These are phyloP conservation scores for Montipora capricornis DNA, from an alignment of 64 coral and sea anemone genomes.

Conservation along the genomic window DNA sequence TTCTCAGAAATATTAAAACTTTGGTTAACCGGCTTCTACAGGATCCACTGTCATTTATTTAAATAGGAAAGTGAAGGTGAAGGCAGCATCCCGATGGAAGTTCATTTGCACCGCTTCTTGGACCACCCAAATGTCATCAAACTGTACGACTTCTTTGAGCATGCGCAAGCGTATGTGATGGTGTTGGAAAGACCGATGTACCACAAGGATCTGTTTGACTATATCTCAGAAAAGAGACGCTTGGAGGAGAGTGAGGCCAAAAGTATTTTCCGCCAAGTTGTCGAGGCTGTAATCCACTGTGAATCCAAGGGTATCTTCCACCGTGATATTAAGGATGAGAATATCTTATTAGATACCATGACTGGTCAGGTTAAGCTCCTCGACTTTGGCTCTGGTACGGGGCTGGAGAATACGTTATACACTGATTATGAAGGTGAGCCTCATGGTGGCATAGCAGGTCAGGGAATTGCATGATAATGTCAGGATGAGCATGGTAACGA, in stretches of 20 bases:
- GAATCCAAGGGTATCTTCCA: conserved; percentile 95
- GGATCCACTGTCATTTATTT: neutral
- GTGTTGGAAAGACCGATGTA: conserved; percentile 84
- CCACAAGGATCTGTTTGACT: conserved; percentile 92
- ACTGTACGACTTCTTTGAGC: conserved; percentile 90
- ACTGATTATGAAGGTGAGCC: conserved; percentile 97
- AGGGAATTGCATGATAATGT: too few relatives aligned
- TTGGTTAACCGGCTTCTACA: too few relatives aligned
- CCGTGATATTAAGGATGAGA: conserved; percentile 98
- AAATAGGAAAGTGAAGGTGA: conserved; percentile 46
- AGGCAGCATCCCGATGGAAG: conserved; percentile 78
- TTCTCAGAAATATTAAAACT: too few relatives aligned
- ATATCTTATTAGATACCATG: conserved; percentile 86
- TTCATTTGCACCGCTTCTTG: conserved; percentile 80
- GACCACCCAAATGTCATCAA: conserved; percentile 81
- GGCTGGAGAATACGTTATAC: conserved; percentile 80
- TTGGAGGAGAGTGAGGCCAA: conserved; percentile 69
- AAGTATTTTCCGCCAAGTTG: conserved; percentile 78
- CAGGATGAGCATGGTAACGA: neutral
- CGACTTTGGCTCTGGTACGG: conserved; percentile 94
- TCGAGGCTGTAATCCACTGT: conserved; percentile 83
- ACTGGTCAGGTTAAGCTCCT: conserved; percentile 89
- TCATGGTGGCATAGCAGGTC: too few relatives aligned
- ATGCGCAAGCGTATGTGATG: conserved; percentile 87
- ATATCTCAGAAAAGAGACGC: conserved; percentile 80